Conservation (phyloP, 1,140 invertebrate species). For the Ganaspis sp. region DNA sequence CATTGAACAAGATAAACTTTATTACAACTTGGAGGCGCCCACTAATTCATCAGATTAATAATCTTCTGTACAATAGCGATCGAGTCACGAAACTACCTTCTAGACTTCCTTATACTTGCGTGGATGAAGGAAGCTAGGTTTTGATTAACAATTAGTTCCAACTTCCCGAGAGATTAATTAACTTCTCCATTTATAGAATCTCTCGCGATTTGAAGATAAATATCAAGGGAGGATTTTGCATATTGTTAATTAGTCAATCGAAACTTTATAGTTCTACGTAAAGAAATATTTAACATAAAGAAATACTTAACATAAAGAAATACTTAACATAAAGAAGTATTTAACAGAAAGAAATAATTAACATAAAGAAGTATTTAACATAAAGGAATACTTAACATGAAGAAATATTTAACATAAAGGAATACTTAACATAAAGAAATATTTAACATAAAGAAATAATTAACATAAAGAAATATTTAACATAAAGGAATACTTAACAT, state of each 20-base stretch:
- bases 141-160: constrained; percentile 42
- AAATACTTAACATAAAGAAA: too few relatives aligned
- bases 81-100: constrained; percentile 33
- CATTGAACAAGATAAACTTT: not conserved
- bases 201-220: not conserved
- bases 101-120: constrained; percentile 5
- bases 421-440: too few relatives aligned
- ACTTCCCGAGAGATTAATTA: constrained; percentile 22
- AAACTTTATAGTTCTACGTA: not conserved
- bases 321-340: too few relatives aligned
- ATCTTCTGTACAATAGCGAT: constrained; percentile 1
- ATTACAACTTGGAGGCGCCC: not conserved
- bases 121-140: constrained; percentile 15
- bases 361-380: too few relatives aligned
- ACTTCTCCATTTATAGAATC: constrained; percentile 1
- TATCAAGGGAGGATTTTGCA: not conserved
- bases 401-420: too few relatives aligned
- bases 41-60: not conserved
- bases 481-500: too few relatives aligned
- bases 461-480: too few relatives aligned
- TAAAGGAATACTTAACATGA: too few relatives aligned
- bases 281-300: too few relatives aligned
- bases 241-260: not conserved
- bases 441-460: too few relatives aligned
- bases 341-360: too few relatives aligned